Evolutionary conservation across 2,797 vertebrate species (phyloP).

Genomic region (Todus mexicanus): DNA sequence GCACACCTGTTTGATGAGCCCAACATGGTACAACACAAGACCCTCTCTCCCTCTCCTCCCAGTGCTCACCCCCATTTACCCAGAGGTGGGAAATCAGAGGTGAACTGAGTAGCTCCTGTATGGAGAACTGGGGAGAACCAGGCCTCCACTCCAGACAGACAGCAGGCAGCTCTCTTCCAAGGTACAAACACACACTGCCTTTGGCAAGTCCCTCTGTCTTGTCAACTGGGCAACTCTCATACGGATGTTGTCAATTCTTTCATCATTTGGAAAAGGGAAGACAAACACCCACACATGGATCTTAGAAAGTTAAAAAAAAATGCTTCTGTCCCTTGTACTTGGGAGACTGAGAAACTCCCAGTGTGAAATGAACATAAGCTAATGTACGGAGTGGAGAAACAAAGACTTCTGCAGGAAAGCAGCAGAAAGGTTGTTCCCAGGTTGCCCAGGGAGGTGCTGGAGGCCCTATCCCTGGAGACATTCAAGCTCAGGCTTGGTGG

Average conservation of each 20-base stretch:
- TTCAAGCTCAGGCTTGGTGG: no score
- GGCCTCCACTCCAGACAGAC: not conserved
- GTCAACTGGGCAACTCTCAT: accelerated
- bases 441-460: no score
- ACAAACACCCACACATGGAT: not conserved
- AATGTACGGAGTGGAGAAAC: not conserved
- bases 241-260: not conserved
- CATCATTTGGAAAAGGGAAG: not conserved
- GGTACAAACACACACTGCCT: no score
- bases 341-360: not conserved
- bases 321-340: not conserved
- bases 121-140: not conserved
- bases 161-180: not conserved
- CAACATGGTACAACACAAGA: not conserved
- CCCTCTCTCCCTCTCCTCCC: not conserved
- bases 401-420: not conserved
- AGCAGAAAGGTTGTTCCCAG: no score
- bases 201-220: not conserved
- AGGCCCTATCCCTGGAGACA: no score
- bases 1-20: not conserved
- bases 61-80: not conserved
- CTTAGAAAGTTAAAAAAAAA: not conserved
- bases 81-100: not conserved
- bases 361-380: not conserved
- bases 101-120: not conserved